Evolutionary conservation across 2,113 vertebrate genomes (phyloP), one percentile per base, ranked within the genome.

Genomic region (Elaphurus davidianus): DNA sequence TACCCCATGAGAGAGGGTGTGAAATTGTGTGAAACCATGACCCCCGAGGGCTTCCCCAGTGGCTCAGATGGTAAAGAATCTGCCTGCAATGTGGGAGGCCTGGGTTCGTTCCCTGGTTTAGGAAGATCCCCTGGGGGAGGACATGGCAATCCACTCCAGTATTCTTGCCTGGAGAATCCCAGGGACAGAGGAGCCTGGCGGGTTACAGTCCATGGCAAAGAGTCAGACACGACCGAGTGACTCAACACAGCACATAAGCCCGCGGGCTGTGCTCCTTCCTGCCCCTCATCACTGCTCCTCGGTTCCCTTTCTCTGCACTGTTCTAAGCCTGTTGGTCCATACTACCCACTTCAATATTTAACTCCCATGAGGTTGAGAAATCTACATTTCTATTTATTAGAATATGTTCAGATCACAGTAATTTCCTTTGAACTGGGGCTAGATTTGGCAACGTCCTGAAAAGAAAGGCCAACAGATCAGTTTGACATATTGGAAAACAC

Each of bases 381-480:
- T 47, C 19, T 40, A 84, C 40, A 30, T 36, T 85, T 71, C 64
- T 30, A 30, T 40, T 82, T 40, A 52, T 71, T 89, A 89, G 81
- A 59, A 74, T 94, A 40, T 86, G 59, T 33, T 93, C 33, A 15
- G 50, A n/a, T 50, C 62, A 33, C 6, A 59, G 3, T 47, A 81
- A 87, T 40, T 95, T 47, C 25, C 55, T 83, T 11, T 90, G 36
- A 74, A 64, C n/a, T 23, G 25, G 40, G 47, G 40, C n/a, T 64
- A 28, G 13, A 84, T 59, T 43, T 87, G 36, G 78, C 33, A 81
- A 90, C 14, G 23, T 78, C 87, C 87, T 76, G 60, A 64, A 86
- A 95, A 52, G 47, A 62, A 91, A 95, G n/a, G 71, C 50, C 9
- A 40, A 50, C 40, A 94, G 16, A 84, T 45, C 33, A 43, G 47